Conservation (phyloP, 2,797 vertebrate species). For the Anomalospiza imberbis region DNA sequence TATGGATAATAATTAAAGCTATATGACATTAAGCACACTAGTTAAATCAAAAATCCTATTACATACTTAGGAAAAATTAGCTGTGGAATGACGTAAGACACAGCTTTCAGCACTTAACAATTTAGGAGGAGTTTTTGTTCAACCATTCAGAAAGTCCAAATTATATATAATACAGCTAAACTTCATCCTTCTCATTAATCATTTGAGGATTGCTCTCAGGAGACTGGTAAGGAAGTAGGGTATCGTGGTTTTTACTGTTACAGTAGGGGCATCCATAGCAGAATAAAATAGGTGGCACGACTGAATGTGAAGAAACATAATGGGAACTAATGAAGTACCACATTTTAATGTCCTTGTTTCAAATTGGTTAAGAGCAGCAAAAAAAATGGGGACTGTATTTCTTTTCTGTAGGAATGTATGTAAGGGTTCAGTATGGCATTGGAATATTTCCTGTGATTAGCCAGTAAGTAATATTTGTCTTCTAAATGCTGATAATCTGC, state of each 20-base stretch:
- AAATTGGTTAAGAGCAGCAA: not conserved
- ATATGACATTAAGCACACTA: slow-evolving; percentile 5
- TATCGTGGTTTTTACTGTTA: not conserved
- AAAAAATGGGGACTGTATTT: not conserved
- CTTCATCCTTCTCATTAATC: not conserved
- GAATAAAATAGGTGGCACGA: not conserved
- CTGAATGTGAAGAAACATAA: not conserved
- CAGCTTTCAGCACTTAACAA: slow-evolving; percentile 30
- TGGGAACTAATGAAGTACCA: not conserved
- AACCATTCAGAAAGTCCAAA: slow-evolving; percentile 24
- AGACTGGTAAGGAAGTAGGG: not conserved
- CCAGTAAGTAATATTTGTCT: not conserved
- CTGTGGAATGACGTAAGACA: slow-evolving; percentile 14
- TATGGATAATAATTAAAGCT: slow-evolving; percentile 43
- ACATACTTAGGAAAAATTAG: slow-evolving; percentile 46
- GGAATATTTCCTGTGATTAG: not conserved
- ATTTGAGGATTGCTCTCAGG: not conserved
- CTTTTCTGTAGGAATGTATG: not conserved
- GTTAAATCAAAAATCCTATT: slow-evolving; percentile 45
- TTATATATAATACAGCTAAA: slow-evolving; percentile 10
- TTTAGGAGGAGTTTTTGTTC: not conserved
- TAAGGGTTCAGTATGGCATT: not conserved
- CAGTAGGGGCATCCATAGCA: not conserved
- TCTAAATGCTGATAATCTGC: not conserved
- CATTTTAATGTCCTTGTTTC: not conserved